Base-by-base conservation (phyloP, 23 tunicate species). In the Phallusia fumigata region DNA sequence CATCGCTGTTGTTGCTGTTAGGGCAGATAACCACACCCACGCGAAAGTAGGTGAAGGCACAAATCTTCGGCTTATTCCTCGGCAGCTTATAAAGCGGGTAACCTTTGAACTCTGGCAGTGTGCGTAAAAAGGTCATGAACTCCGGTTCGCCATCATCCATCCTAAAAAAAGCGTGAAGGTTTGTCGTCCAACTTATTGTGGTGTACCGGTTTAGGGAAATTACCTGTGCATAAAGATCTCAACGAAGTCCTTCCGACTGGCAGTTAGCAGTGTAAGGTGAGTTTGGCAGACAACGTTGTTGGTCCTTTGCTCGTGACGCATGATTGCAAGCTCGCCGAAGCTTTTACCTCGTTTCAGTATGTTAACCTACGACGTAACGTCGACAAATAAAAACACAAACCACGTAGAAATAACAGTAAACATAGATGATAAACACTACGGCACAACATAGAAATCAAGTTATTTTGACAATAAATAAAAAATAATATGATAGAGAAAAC, bases 181-280 rank as follows among this genome's bases (percentile, higher is more conserved):
- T 51, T 51, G 18, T n/a, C n/a, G n/a, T n/a, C n/a, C n/a, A n/a
- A n/a, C n/a, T n/a, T n/a, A n/a, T 40, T 40, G 5, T 40, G 47
- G 47, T 40, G 47, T 40, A 10, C 8, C 47, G 10, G 47, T 40
- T 40, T 10, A 40, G 47, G 47, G 10, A 65, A 31, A 5, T 28
- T 52, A 90, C 96, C 96, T 86, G 72, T 91, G 90, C 90, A 91
- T 91, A 36, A 91, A 91, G 19, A 91, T 91, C 32, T 91, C 88
- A n/a, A 91, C 44, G 73, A 91, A 91, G 51, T 91, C 96, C 21
- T 86, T 78, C 40, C 96, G 40, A 53, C 87, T 75, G 45, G 87
- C 96, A 15, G 90, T 91, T 18, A 91, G 78, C 32, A 91, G 74
- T 32, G 90, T 76, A 0, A 91, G 73, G 13, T 83, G 76, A 19